A percentile compares a stretch with the other conserved stretches of the same genome.
phyloP scores from a whole-genome alignment of 2,113 vertebrate species.

The Pelobates fuscus region DNA sequence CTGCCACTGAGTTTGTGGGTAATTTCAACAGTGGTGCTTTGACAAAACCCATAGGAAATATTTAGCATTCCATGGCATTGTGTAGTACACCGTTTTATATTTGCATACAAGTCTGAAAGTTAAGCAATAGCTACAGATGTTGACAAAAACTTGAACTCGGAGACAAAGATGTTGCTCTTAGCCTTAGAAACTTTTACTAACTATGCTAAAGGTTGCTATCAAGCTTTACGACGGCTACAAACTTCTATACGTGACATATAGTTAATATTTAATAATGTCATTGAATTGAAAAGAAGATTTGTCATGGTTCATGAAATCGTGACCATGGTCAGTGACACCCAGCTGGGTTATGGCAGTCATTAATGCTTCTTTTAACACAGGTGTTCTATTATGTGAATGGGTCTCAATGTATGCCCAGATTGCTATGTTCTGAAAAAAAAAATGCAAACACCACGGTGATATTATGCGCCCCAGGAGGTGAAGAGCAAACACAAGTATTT shows the following conservation, averaged over 20 bases:
- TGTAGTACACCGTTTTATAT: too few relatives aligned
- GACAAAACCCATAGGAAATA: too few relatives aligned
- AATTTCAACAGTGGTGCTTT: too few relatives aligned
- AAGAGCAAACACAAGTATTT: too few relatives aligned
- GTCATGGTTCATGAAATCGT: background rate
- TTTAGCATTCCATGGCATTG: too few relatives aligned
- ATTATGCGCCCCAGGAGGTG: too few relatives aligned
- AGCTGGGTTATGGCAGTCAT: background rate
- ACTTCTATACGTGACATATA: background rate
- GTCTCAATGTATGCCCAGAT: too few relatives aligned
- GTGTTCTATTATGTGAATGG: too few relatives aligned
- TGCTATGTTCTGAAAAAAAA: too few relatives aligned
- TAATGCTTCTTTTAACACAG: background rate
- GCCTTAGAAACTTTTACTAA: background rate
- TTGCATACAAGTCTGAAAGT: too few relatives aligned
- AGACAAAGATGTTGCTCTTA: background rate
- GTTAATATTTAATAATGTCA: background rate
- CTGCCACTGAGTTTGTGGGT: too few relatives aligned
- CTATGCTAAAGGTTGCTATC: background rate
- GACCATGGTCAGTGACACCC: background rate
- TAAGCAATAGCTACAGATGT: background rate
- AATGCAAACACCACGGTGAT: too few relatives aligned
- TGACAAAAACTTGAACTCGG: background rate
- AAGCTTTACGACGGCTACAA: background rate
- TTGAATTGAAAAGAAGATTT: background rate